Evolutionary conservation across 2,888 invertebrate species (phyloP), one percentile per base, ranked within the genome.

Genomic region (Anthophora plumipes): DNA sequence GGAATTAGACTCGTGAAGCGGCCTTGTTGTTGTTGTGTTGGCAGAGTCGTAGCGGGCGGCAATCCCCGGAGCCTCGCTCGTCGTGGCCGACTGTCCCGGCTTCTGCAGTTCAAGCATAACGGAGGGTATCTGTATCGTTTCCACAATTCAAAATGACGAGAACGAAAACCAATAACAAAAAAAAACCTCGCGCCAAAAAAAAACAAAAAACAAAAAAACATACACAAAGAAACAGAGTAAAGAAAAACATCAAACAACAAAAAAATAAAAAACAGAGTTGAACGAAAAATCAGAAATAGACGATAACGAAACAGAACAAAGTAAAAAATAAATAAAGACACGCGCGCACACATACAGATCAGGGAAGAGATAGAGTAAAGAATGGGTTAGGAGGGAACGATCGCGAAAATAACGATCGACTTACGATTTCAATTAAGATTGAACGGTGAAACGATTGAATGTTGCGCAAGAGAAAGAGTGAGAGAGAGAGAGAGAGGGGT

Each of bases 31-130:
- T 92, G 91, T 92, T 93, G 92, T 93, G 93, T 93, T 93, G 93
- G 93, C 93, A 93, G 93, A 92, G 91, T 90, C 91, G 89, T 92
- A 91, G 96, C 96, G 95, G 97, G 97, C 95, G 97, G 97, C 92
- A 92, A 92, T 91, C 93, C 92, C 92, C 96, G 97, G 96, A 97
- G 97, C 95, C 96, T 97, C 96, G 97, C 97, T 94, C 96, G 97
- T 94, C 96, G 97, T 94, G 97, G 97, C 93, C 96, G 97, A 95
- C 97, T 97, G 95, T 97, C 98, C 93, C 96, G 98, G 93, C 96
- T 98, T 92, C 96, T 97, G 94, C 97, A 97, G 95, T 97, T 97
- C 96, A 96, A 96, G 95, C 97, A 97, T 93, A 97, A 97, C 94
- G 95, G 95, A 95, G 98, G 98, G 98, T 98, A 97, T 95, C 96